Evolutionary conservation across 37 sponge, comb jelly and placozoan genomes (phyloP).

Genomic region (Eunapius fragilis): DNA sequence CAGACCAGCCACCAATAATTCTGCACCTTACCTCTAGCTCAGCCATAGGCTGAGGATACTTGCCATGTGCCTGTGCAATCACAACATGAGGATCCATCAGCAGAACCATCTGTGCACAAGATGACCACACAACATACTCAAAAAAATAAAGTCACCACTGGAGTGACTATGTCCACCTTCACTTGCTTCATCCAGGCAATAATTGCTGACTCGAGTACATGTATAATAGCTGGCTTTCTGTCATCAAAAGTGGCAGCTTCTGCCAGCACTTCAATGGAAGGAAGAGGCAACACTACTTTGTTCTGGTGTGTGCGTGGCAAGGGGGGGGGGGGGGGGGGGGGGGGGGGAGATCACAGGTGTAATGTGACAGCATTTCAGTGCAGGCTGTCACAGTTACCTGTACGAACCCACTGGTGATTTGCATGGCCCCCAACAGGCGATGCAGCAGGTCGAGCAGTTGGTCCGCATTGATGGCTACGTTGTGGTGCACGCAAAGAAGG

Average conservation of each 20-base stretch:
- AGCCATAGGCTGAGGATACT: slow-evolving; percentile 71
- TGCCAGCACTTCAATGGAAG: slow-evolving; percentile 77
- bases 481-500: slow-evolving; percentile 17
- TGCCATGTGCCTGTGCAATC: slow-evolving; percentile 33
- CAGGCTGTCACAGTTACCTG: slow-evolving; percentile 20
- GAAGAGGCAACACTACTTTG: slow-evolving; percentile 83
- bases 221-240: slow-evolving; percentile 53
- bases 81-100: slow-evolving; percentile 55
- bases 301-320: too few relatives aligned
- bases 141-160: background rate
- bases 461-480: slow-evolving; percentile 28
- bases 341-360: background rate
- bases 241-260: slow-evolving; percentile 37
- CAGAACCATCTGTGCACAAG: slow-evolving; percentile 48
- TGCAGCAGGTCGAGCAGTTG: slow-evolving; percentile 83
- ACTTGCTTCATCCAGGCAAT: slow-evolving; percentile 94
- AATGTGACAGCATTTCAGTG: background rate
- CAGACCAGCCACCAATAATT: too few relatives aligned
- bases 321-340: background rate
- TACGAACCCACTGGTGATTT: slow-evolving; percentile 57
- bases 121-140: background rate
- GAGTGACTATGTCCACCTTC: slow-evolving; percentile 36
- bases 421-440: slow-evolving; percentile 53
- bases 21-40: slow-evolving; percentile 68
- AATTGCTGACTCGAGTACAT: slow-evolving; percentile 85